These are phyloP conservation scores for Istiophorus platypterus DNA, from an alignment of 2,113 vertebrate genomes.

Conservation along the genomic window DNA sequence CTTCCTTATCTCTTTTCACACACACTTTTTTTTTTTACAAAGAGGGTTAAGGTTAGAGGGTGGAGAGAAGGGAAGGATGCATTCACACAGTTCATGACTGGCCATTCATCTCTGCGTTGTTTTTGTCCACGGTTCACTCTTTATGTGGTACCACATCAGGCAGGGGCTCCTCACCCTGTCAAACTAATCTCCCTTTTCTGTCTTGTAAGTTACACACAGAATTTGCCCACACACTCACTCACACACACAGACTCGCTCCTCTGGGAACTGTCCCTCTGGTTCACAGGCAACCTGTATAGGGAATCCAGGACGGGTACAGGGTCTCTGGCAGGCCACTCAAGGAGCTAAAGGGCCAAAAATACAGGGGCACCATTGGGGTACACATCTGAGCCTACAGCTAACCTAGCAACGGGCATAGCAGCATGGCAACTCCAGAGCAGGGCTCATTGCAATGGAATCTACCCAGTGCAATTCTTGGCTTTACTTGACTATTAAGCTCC, in stretches of 20 bases:
- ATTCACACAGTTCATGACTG: conserved; percentile 69
- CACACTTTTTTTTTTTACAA: conserved; percentile 41
- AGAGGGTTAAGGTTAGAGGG: conserved; percentile 28
- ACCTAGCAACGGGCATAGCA: conserved; percentile 73
- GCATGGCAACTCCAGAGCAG: conserved; percentile 68
- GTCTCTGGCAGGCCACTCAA: conserved; percentile 49
- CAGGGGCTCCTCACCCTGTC: conserved; percentile 55
- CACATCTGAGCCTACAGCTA: conserved; percentile 53
- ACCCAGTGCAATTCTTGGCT: conserved; percentile 58
- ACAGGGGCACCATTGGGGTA: conserved; percentile 61
- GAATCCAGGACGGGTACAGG: conserved; percentile 44
- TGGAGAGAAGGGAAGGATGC: conserved; percentile 32
- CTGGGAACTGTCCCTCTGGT: conserved; percentile 57
- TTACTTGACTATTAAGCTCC: conserved; percentile 58
- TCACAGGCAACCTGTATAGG: conserved; percentile 58
- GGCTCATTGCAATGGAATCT: conserved; percentile 69
- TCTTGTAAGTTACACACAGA: conserved; percentile 45
- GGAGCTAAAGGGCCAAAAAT: conserved; percentile 51
- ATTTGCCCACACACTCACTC: conserved; percentile 10
- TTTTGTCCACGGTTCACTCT: conserved; percentile 55
- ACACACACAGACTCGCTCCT: conserved; percentile 24
- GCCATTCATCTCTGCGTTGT: conserved; percentile 63
- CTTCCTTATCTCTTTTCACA: conserved; percentile 61
- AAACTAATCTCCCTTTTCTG: conserved; percentile 67
- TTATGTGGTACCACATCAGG: conserved; percentile 59